Percentiles rank a stretch among this genome's conserved stretches.
Evolutionary conservation across 2,797 vertebrate genomes (phyloP).

Genomic region (Esox lucius): DNA sequence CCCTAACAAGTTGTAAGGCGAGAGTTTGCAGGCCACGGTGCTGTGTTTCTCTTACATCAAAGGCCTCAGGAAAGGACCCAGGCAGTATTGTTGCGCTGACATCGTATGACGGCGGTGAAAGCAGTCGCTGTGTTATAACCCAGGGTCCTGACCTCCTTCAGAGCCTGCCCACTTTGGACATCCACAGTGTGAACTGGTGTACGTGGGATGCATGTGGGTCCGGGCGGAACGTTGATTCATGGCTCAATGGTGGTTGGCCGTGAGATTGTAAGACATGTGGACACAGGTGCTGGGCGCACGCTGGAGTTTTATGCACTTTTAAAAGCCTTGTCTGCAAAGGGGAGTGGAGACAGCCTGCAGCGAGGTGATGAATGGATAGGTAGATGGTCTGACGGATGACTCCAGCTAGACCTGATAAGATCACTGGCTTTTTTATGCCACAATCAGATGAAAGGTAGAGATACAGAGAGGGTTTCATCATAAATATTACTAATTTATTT

Average conservation of each 20-base stretch:
- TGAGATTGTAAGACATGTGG: constrained; percentile 23
- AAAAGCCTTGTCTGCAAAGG: constrained; percentile 60
- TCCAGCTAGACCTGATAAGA: constrained; percentile 68
- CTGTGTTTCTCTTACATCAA: background rate
- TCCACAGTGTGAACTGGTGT: background rate
- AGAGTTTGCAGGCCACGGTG: background rate
- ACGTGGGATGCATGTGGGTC: constrained; percentile 40
- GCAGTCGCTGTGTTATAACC: background rate
- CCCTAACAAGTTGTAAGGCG: background rate
- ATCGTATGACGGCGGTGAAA: background rate
- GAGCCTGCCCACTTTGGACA: background rate
- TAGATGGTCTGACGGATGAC: constrained; percentile 69
- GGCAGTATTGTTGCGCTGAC: background rate
- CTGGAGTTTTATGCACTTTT: constrained; percentile 63
- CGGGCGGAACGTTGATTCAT: constrained; percentile 34
- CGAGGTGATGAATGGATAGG: constrained; percentile 67
- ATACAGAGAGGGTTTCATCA: constrained; percentile 54
- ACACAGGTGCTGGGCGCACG: constrained; percentile 48
- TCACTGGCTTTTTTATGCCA: constrained; percentile 72
- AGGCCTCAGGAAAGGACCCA: background rate
- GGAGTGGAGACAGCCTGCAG: constrained; percentile 55
- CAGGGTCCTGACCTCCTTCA: background rate
- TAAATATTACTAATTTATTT: constrained; percentile 78
- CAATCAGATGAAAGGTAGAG: constrained; percentile 62
- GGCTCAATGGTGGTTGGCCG: constrained; percentile 26